Evolutionary conservation across 2,113 vertebrate species (phyloP).

Genomic region (Callionymus lyra): DNA sequence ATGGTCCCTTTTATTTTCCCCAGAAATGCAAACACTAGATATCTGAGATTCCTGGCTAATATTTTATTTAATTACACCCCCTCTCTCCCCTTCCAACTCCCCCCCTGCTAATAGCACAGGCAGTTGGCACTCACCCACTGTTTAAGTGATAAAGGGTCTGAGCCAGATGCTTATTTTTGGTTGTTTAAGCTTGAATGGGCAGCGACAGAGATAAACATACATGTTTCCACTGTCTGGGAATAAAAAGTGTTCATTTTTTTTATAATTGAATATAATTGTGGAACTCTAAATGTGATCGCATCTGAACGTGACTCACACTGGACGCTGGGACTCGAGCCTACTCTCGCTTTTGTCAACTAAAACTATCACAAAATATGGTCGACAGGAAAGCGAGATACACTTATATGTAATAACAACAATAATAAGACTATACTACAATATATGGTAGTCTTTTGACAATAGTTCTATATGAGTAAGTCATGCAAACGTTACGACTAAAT

Average conservation of each 20-base stretch:
- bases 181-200: slow-evolving; percentile 42
- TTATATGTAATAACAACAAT: too few relatives aligned
- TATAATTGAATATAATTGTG: too few relatives aligned
- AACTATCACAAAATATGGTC: too few relatives aligned
- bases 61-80: slow-evolving; percentile 59
- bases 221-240: slow-evolving; percentile 15
- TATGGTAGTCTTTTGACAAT: too few relatives aligned
- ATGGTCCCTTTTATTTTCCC: slow-evolving; percentile 69
- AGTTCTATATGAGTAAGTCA: too few relatives aligned
- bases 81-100: slow-evolving; percentile 49
- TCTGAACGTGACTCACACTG: too few relatives aligned
- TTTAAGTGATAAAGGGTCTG: slow-evolving; percentile 45
- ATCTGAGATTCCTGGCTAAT: slow-evolving; percentile 59
- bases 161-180: slow-evolving; percentile 45
- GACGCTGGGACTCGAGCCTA: too few relatives aligned
- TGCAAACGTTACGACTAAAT: too few relatives aligned
- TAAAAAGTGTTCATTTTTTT: not conserved
- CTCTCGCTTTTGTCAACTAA: too few relatives aligned
- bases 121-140: slow-evolving; percentile 46
- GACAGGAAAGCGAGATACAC: too few relatives aligned
- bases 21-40: slow-evolving; percentile 70
- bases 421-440: too few relatives aligned
- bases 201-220: slow-evolving; percentile 33
- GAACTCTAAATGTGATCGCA: too few relatives aligned
- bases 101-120: slow-evolving; percentile 52